Evolutionary conservation across 2,888 invertebrate genomes (phyloP), one percentile per base, ranked within the genome.

Genomic region (Limnephilus marmoratus): DNA sequence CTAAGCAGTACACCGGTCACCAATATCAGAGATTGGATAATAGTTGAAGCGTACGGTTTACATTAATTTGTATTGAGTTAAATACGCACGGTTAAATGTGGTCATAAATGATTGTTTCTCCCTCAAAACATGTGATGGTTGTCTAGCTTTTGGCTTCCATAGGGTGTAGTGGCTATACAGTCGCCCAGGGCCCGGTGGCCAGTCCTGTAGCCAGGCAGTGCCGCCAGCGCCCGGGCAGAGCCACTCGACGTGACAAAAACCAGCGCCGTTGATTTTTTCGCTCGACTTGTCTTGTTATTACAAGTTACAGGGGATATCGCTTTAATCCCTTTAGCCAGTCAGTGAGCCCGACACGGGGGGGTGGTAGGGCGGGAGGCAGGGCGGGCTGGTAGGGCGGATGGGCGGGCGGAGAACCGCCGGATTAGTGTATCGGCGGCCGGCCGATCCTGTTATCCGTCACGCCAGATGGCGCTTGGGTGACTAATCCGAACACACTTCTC

Each of bases 241-340:
- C 68, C 68, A 68, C 86, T 45, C 45, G 86, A 41, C 49, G 68
- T 37, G 53, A 87, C 68, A 87, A 87, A 87, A 89, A 80, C 80
- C 88, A 80, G 80, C 37, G 80, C 88, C 81, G 88, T 81, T 89
- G 88, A 80, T 89, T 89, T 89, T 89, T 89, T 89, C 88, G 80
- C 68, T 80, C 88, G 88, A 89, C 88, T 89, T 89, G 88, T 89
- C 88, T 89, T 80, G 88, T 89, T 89, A 89, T 89, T 89, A 89
- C 88, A 89, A 89, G 31, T 89, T 89, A 89, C 88, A 89, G 41
- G 31, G 88, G 81, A 89, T 88, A 88, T 89, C 88, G 80, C 80
- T 89, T 80, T 89, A 89, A 89, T 89, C 88, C 88, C 81, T 89
- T 89, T 89, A 89, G 80, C 80, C 80, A 88, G 88, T 81, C 88